Evolutionary conservation across 2,113 vertebrate genomes (phyloP), one percentile per base, ranked within the genome.

Genomic region (Typhlomys cinereus): DNA sequence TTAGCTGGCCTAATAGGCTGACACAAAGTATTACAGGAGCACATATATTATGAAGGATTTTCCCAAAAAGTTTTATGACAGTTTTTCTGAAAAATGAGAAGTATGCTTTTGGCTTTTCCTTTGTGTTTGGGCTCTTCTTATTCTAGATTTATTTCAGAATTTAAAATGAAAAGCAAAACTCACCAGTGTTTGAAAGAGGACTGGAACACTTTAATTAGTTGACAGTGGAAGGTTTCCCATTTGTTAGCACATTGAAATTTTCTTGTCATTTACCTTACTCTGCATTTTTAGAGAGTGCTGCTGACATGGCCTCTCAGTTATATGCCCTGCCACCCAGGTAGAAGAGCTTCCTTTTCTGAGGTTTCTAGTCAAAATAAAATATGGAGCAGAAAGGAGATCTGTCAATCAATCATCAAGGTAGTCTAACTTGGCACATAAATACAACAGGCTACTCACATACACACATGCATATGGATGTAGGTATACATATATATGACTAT

Each of bases 201-300:
- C 39, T 75, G 4, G 36, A 61, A 57, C n/a, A 67, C 41, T 87
- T 64, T 88, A 74, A 92, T 93, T 81, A 80, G 46, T 89, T 89
- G 76, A 82, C 57, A 88, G 41, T 88, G 52, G 50, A 88, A 85
- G 44, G 41, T 70, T 83, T 92, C 84, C 75, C 57, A 91, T 91
- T 83, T 94, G 31, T 70, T 79, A 81, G 39, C 39, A 87, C 21
- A 66, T 44, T 81, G 39, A 15, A 80, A 82, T 90, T 95, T 90
- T 86, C 57, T 91, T 69, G 88, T 75, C 70, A 34, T 94, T 46
- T n/a, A n/a, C 39, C 79, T 95, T 70, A 86, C 39, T 64, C 52
- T 96, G 79, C 70, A 94, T 80, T 87, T 89, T 90, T 76, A 89
- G 74, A 74, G 67, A 90, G 34, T 46, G 64, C 29, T 83, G 36